phyloP scores from a whole-genome alignment of 2,888 invertebrate species.

The Chrysina gloriosa region DNA sequence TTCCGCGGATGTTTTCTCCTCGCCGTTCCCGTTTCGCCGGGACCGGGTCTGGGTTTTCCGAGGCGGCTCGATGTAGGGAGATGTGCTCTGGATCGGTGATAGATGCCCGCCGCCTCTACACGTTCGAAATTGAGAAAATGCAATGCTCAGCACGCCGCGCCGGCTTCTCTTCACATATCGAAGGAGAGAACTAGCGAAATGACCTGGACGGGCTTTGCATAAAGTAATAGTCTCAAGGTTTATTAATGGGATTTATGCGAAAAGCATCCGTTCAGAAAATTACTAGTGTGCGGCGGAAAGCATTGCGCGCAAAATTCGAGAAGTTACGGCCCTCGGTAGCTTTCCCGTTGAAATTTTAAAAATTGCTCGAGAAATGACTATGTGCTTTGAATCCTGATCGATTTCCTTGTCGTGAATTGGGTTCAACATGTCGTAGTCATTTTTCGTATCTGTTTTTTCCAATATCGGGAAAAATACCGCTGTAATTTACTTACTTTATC shows the following conservation, averaged over 20 bases:
- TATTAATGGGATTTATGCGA: not conserved
- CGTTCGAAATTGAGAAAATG: constrained; percentile 59
- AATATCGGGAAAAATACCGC: too few relatives aligned
- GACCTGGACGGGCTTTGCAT: not conserved
- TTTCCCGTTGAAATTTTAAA: too few relatives aligned
- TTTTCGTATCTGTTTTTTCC: too few relatives aligned
- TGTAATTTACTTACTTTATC: too few relatives aligned
- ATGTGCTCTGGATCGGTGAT: constrained; percentile 52
- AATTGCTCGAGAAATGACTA: too few relatives aligned
- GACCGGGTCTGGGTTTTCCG: not conserved
- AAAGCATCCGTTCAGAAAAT: not conserved
- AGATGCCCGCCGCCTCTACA: constrained; percentile 52
- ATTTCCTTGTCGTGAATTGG: too few relatives aligned
- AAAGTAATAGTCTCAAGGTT: not conserved
- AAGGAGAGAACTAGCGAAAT: not conserved
- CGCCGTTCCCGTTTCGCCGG: constrained; percentile 4
- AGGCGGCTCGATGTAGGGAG: not conserved
- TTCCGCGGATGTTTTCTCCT: constrained; percentile 48
- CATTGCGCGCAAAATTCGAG: too few relatives aligned
- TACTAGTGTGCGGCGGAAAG: too few relatives aligned
- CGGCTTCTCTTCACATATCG: not conserved
- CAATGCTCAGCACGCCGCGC: constrained; percentile 47
- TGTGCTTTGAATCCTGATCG: too few relatives aligned
- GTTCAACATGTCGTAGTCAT: too few relatives aligned
- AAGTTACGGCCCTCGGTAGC: too few relatives aligned